A percentile compares a stretch with the other conserved stretches of the same genome.
Conservation (phyloP, 2,797 vertebrate genomes). For the Nasua narica region DNA sequence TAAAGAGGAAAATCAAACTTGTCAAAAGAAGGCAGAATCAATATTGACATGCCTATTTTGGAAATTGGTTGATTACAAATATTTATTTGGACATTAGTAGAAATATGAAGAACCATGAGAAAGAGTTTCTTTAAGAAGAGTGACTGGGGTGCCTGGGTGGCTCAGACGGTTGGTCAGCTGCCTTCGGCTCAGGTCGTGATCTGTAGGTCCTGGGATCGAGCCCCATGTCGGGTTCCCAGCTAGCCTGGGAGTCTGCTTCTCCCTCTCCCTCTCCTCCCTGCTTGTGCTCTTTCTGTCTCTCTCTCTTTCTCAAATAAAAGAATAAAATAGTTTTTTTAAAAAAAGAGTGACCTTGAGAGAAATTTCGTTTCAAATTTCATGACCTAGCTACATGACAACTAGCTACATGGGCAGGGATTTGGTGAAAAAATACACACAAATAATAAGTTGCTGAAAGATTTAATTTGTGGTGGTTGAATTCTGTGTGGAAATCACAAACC, state of each 20-base stretch:
- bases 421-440: not conserved
- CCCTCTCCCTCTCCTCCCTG: too few species aligned
- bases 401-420: not conserved
- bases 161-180: too few species aligned
- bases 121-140: not conserved
- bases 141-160: too few species aligned
- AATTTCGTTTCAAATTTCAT: not conserved
- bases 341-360: not conserved
- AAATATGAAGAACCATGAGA: not conserved
- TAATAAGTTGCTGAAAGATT: not conserved
- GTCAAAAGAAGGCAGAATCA: not conserved
- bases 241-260: too few species aligned
- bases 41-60: not conserved
- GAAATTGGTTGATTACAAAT: not conserved
- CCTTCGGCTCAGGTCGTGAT: too few species aligned
- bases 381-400: not conserved
- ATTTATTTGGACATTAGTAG: not conserved
- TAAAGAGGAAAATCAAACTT: not conserved
- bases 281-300: too few species aligned
- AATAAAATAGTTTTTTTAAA: too few species aligned
- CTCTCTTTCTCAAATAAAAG: too few species aligned
- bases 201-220: too few species aligned
- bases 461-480: conserved; percentile 35
- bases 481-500: not conserved
- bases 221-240: too few species aligned